Base-by-base conservation (phyloP, 2,888 invertebrate species). In the Timema cristinae region DNA sequence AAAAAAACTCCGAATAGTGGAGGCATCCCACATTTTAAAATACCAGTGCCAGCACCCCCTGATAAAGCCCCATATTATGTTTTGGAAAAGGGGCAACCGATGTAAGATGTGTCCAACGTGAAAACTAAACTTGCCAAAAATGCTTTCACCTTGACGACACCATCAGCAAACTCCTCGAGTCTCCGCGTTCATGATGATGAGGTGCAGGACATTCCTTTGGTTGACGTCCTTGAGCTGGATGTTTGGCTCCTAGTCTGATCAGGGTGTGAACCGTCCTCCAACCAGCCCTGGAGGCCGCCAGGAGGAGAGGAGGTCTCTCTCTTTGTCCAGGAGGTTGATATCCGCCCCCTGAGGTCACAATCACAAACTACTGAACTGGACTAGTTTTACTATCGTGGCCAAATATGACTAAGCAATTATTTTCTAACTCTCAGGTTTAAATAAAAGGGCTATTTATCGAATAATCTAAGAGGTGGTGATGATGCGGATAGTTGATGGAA, bases 161-260 rank as follows among this genome's bases (percentile, higher is more conserved):
- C 89, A 69, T 86, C 85, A 10, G 92, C 90, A 78, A 93, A 92
- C 74, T 92, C 91, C 75, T 91, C 91, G 56, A 93, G 84, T 6
- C 91, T 84, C 0, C 93, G 95, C 94, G 77, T 93, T 93, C 86
- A 93, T 91, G 10, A 95, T 93, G 6, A 95, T 91, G 50, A 94
- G 86, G 81, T 95, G 95, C 0, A 96, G 83, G 6, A 95, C 90
- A 80, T 95, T 95, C 51, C 95, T 85, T n/a, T 88, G 87, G 77
- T 91, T 90, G 6, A 89, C 88, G 80, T 96, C 95, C 79, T 91
- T 93, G 11, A 92, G 84, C 73, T 87, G 86, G 49, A 94, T 90
- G 78, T 93, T n/a, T 89, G 0, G 94, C 94, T 0, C 91, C 91
- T 7, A 91, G 83, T 8, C 88, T 84, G 71, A 94, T 89, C 79